A percentile compares a stretch with the other conserved stretches of the same genome.
Conservation (phyloP, 2,888 invertebrate species). For the Acrobeloides nanus region DNA sequence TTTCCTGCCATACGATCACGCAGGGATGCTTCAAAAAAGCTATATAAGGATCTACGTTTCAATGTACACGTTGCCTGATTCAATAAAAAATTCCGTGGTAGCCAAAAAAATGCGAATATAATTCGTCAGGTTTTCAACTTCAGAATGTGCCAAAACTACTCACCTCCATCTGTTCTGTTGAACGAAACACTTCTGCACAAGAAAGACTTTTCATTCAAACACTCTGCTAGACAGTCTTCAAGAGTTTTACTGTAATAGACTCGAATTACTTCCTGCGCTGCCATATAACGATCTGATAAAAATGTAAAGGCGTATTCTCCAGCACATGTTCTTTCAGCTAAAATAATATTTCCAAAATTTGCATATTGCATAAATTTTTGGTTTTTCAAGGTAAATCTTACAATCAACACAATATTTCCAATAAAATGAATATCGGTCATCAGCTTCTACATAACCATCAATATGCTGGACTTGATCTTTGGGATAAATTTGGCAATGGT, state of each 20-base stretch:
- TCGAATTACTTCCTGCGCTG: slow-evolving; percentile 30
- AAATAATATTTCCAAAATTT: slow-evolving; percentile 13
- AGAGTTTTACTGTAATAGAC: slow-evolving; percentile 21
- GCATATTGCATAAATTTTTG: slow-evolving; percentile 2
- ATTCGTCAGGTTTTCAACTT: no score
- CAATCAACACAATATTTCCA: slow-evolving; percentile 53
- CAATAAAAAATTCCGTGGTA: no score
- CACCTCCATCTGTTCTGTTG: slow-evolving; percentile 50
- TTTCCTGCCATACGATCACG: no score
- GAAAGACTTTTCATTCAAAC: slow-evolving; percentile 42
- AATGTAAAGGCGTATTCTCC: slow-evolving; percentile 53
- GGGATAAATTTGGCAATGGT: slow-evolving; percentile 51
- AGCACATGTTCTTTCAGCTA: slow-evolving; percentile 43
- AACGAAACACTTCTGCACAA: slow-evolving; percentile 50
- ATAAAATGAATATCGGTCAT: slow-evolving; percentile 53
- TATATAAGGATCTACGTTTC: no score
- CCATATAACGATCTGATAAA: slow-evolving; percentile 52
- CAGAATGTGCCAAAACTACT: no score
- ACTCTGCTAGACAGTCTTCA: slow-evolving; percentile 50
- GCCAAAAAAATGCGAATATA: no score
- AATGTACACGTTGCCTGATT: no score
- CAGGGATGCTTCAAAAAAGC: no score
- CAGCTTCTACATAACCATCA: slow-evolving; percentile 52
- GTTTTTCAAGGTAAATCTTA: slow-evolving; percentile 13
- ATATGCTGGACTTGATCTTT: slow-evolving; percentile 35